Percentiles rank a stretch among this genome's conserved stretches.
These are phyloP conservation scores for Orthonevra nobilis DNA, from an alignment of 2,888 invertebrate genomes.

Conservation along the genomic window DNA sequence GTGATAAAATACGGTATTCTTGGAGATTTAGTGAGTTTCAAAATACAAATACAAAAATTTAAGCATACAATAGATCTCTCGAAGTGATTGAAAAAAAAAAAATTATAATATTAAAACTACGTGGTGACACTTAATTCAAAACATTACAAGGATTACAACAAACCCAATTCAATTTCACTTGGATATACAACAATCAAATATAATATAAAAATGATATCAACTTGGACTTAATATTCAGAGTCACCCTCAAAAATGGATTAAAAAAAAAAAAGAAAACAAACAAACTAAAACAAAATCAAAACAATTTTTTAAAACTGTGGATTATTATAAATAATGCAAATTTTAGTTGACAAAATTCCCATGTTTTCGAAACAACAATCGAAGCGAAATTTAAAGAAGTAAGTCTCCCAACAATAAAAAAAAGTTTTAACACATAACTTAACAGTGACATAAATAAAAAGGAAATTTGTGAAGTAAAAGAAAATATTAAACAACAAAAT, in stretches of 20 bases:
- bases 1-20: conserved; percentile 37
- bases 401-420: conserved; percentile 72
- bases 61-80: conserved; percentile 32
- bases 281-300: conserved; percentile 60
- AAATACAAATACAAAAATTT: conserved; percentile 21
- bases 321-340: conserved; percentile 78
- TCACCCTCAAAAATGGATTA: conserved; percentile 57
- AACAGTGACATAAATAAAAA: conserved; percentile 58
- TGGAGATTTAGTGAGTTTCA: conserved; percentile 5
- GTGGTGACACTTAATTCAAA: conserved; percentile 53
- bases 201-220: conserved; percentile 4
- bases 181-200: conserved; percentile 34
- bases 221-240: conserved; percentile 32
- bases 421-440: conserved; percentile 48
- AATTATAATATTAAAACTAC: conserved; percentile 7
- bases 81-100: conserved; percentile 33
- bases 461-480: conserved; percentile 24
- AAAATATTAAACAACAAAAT: conserved; percentile 3
- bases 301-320: conserved; percentile 63
- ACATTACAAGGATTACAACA: conserved; percentile 51
- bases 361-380: conserved; percentile 80
- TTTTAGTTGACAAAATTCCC: conserved; percentile 80
- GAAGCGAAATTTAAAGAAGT: conserved; percentile 80
- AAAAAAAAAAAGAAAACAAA: conserved; percentile 38
- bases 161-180: conserved; percentile 11